Conservation (phyloP, 2,113 vertebrate genomes). For the Progne subis region DNA sequence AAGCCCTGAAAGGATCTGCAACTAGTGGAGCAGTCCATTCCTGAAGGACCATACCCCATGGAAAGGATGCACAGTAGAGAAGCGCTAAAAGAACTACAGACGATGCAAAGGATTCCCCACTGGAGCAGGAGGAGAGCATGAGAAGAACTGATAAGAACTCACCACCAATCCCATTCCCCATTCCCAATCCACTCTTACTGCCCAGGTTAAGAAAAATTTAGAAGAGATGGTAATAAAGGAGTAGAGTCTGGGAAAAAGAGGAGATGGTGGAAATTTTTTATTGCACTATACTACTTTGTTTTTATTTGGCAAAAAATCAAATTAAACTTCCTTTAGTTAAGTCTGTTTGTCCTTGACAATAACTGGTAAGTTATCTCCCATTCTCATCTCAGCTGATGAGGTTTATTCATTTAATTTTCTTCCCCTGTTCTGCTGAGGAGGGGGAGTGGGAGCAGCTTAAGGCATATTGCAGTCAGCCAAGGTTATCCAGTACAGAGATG, state of each 20-base stretch:
- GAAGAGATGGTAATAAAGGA: neutral
- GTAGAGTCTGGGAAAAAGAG: neutral
- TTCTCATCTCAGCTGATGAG: neutral
- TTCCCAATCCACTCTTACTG: accelerated
- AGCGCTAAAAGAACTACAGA: neutral
- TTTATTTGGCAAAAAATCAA: neutral
- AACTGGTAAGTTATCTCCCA: neutral
- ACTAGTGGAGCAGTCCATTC: accelerated
- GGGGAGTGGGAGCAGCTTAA: neutral
- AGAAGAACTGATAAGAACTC: neutral
- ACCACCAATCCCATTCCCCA: neutral
- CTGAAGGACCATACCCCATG: neutral
- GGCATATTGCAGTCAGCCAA: neutral
- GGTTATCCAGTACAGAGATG: neutral
- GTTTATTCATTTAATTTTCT: neutral
- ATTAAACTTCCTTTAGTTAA: neutral
- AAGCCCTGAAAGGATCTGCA: neutral
- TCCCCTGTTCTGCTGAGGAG: neutral
- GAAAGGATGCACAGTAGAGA: neutral
- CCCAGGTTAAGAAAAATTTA: neutral
- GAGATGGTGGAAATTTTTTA: neutral
- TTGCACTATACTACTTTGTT: neutral
- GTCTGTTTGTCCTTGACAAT: neutral
- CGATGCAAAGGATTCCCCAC: accelerated
- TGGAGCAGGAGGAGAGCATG: neutral